Evolutionary conservation across 2,113 vertebrate species (phyloP).

Genomic region (Epinephelus moara): DNA sequence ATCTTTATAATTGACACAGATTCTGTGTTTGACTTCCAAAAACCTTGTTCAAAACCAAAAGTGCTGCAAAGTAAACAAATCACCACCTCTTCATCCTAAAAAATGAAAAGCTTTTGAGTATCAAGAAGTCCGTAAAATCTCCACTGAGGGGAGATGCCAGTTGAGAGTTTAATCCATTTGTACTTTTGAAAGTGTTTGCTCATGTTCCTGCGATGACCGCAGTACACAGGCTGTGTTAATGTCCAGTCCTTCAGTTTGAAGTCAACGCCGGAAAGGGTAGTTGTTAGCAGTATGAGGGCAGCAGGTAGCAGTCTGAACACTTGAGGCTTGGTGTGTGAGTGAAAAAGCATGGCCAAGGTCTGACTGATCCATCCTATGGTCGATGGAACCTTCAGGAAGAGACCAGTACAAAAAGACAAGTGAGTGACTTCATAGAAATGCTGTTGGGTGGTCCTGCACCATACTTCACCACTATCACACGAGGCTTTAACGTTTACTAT

Average conservation of each 20-base stretch:
- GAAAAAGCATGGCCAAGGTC: conserved; percentile 72
- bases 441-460: neutral
- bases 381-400: conserved; percentile 93
- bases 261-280: neutral
- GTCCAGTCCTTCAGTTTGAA: conserved; percentile 19
- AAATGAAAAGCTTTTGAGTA: conserved; percentile 71
- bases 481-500: no score
- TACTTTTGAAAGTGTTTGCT: conserved; percentile 7
- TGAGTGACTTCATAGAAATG: neutral
- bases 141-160: conserved; percentile 46
- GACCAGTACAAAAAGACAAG: neutral
- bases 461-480: neutral
- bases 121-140: conserved; percentile 66
- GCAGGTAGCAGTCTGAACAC: conserved; percentile 87
- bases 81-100: conserved; percentile 44
- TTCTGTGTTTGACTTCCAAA: conserved; percentile 41
- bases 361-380: conserved; percentile 85
- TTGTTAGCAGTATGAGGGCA: conserved; percentile 71
- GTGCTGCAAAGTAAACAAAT: conserved; percentile 63
- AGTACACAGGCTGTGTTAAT: neutral
- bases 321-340: conserved; percentile 82
- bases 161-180: conserved; percentile 14
- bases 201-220: conserved; percentile 10
- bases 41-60: conserved; percentile 43
- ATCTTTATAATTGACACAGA: conserved; percentile 58